Conservation (phyloP, 2,113 vertebrate species). For the Aspidoscelis tigris region DNA sequence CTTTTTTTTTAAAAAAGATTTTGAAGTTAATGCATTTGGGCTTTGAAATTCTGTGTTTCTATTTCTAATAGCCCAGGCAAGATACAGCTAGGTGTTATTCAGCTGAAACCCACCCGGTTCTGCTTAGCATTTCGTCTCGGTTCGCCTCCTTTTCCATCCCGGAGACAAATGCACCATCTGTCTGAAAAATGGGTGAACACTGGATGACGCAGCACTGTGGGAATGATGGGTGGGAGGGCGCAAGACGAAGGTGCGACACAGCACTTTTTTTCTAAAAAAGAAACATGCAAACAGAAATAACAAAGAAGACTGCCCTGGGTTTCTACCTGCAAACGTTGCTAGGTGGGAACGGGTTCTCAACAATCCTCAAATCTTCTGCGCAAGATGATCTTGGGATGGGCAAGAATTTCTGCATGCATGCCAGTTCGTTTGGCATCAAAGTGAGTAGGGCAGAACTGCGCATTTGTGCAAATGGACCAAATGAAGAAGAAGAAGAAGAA, state of each 20-base stretch:
- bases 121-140: background rate
- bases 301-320: no score
- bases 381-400: no score
- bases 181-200: background rate
- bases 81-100: constrained; percentile 50
- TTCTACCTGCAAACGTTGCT: no score
- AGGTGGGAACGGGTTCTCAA: no score
- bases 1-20: constrained; percentile 60
- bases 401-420: no score
- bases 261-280: background rate
- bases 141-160: background rate
- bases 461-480: no score
- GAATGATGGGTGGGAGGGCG: background rate
- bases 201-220: background rate
- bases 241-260: background rate
- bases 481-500: no score
- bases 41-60: constrained; percentile 63
- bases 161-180: background rate
- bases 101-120: accelerated
- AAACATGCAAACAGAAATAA: no score
- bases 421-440: no score
- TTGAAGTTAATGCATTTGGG: constrained; percentile 66
- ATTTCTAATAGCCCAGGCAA: constrained; percentile 58
- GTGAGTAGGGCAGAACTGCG: no score
- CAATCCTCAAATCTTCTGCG: background rate